Conservation (phyloP, 2,113 vertebrate species). For the Kryptolebias marmoratus region DNA sequence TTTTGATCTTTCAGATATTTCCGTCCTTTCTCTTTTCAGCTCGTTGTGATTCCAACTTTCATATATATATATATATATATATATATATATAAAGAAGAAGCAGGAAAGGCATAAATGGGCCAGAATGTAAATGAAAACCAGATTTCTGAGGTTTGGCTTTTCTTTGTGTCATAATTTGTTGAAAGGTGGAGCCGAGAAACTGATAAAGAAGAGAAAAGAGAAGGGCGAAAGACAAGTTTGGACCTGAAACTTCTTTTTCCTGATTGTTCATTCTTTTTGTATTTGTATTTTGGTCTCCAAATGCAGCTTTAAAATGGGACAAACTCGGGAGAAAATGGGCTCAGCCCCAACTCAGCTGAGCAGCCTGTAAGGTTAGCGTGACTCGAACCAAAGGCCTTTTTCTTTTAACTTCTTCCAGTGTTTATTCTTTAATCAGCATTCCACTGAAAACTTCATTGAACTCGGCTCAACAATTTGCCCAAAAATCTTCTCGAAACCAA, state of each 20-base stretch:
- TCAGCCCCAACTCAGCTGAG: slow-evolving; percentile 31
- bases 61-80: no score
- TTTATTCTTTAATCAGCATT: slow-evolving; percentile 26
- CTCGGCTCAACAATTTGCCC: slow-evolving; percentile 29
- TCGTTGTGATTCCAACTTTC: slow-evolving; percentile 64
- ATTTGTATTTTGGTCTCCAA: slow-evolving; percentile 7
- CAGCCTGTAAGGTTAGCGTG: slow-evolving; percentile 36
- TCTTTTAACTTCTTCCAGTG: background rate
- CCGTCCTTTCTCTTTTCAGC: slow-evolving; percentile 59
- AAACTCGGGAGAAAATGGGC: slow-evolving; percentile 11
- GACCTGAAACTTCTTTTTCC: slow-evolving; percentile 20
- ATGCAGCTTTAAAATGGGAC: slow-evolving; percentile 38
- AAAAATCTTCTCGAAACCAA: slow-evolving; percentile 19
- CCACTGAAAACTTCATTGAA: slow-evolving; percentile 18
- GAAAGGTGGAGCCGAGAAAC: slow-evolving; percentile 39
- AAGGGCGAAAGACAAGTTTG: slow-evolving; percentile 36
- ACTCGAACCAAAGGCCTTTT: slow-evolving; percentile 42
- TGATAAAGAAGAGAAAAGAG: slow-evolving; percentile 56
- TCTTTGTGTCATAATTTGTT: slow-evolving; percentile 46
- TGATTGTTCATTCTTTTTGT: slow-evolving; percentile 15
- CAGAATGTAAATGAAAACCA: slow-evolving; percentile 76
- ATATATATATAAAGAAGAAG: slow-evolving; percentile 19
- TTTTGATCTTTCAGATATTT: slow-evolving; percentile 50
- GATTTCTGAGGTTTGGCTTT: slow-evolving; percentile 51
- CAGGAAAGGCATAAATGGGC: slow-evolving; percentile 31